Evolutionary conservation across 2,888 invertebrate species (phyloP).

Genomic region (Tetramorium bicarinatum): DNA sequence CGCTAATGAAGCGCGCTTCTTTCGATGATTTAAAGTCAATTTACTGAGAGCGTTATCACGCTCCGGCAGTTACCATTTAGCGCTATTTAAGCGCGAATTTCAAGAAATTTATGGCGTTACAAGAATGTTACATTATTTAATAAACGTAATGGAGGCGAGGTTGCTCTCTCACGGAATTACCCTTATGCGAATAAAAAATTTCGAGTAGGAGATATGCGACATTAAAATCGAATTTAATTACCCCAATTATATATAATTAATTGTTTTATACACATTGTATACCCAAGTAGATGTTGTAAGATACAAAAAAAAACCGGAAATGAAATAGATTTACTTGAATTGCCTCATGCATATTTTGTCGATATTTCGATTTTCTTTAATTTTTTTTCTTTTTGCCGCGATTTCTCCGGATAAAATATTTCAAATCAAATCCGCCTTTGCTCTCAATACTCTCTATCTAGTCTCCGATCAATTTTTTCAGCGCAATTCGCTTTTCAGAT

Average conservation of each 20-base stretch:
- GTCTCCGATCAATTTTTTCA: constrained; percentile 1
- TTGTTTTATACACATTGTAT: neutral
- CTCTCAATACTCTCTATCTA: neutral
- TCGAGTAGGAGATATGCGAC: neutral
- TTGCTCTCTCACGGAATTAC: constrained; percentile 11
- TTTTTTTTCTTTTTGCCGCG: neutral
- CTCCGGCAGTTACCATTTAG: constrained; percentile 56
- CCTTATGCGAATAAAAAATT: neutral
- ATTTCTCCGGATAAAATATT: constrained; percentile 24
- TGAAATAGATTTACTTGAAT: neutral
- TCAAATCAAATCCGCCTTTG: constrained; percentile 19
- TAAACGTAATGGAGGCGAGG: constrained; percentile 46
- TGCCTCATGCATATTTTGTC: neutral
- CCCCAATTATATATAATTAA: neutral
- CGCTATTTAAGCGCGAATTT: constrained; percentile 49
- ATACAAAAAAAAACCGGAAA: neutral
- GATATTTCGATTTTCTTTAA: neutral
- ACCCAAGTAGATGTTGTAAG: neutral
- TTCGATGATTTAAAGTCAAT: constrained; percentile 57
- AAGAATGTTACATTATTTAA: constrained; percentile 48
- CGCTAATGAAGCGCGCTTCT: constrained; percentile 56
- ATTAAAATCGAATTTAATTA: neutral
- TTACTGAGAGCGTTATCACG: constrained; percentile 52
- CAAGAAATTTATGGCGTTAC: constrained; percentile 45
- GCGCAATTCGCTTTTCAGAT: neutral